Conservation (phyloP, 2,888 invertebrate genomes). For the Rhagophthalmus giganteus region DNA sequence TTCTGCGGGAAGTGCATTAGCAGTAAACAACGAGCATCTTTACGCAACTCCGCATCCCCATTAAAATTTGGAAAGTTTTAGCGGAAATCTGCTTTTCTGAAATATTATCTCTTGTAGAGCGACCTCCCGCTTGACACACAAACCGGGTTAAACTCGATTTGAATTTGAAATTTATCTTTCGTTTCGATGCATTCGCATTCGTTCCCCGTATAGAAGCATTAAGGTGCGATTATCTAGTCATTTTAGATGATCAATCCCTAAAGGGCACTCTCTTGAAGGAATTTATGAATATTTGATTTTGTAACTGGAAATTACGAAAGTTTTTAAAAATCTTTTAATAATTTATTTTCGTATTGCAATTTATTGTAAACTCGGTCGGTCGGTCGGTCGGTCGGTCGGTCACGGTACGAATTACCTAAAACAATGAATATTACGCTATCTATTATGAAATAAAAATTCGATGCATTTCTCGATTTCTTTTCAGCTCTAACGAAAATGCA, state of each 20-base stretch:
- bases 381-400: too few relatives aligned
- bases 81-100: slow-evolving; percentile 18
- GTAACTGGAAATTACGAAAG: too few relatives aligned
- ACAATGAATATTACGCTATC: too few relatives aligned
- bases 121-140: slow-evolving; percentile 19
- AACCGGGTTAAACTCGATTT: slow-evolving; percentile 20
- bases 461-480: too few relatives aligned
- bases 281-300: too few relatives aligned
- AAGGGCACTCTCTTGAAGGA: neutral
- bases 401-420: too few relatives aligned
- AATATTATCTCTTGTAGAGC: slow-evolving; percentile 15
- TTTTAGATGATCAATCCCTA: neutral
- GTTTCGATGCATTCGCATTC: slow-evolving; percentile 10
- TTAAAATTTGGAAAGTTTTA: slow-evolving; percentile 26
- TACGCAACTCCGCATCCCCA: slow-evolving; percentile 14
- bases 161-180: slow-evolving; percentile 23
- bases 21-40: slow-evolving; percentile 25
- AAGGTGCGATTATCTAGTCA: slow-evolving; percentile 5
- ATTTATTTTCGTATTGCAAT: too few relatives aligned
- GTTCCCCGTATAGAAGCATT: slow-evolving; percentile 10
- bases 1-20: slow-evolving; percentile 25
- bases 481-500: too few relatives aligned
- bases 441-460: too few relatives aligned
- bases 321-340: too few relatives aligned
- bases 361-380: too few relatives aligned